Evolutionary conservation across 2,113 vertebrate genomes (phyloP).

Genomic region (Istiophorus platypterus): DNA sequence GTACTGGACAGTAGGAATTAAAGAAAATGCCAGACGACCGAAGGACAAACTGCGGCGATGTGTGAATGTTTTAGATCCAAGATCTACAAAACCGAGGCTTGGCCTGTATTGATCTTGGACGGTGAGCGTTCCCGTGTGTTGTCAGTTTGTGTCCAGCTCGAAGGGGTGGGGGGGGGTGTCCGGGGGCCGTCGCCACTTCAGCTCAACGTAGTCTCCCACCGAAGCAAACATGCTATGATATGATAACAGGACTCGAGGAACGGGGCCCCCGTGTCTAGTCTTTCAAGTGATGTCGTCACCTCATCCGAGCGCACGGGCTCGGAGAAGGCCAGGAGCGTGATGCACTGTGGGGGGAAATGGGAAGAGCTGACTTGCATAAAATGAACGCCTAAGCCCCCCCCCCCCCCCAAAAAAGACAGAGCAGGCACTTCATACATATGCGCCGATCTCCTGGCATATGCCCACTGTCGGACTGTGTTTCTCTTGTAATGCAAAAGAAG

Average conservation of each 20-base stretch:
- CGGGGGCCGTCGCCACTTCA: conserved; percentile 34
- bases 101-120: conserved; percentile 9
- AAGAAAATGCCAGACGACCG: background rate
- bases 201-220: background rate
- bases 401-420: conserved; percentile 54
- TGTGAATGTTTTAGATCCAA: background rate
- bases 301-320: conserved; percentile 29
- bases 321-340: conserved; percentile 1
- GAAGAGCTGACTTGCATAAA: conserved; percentile 65
- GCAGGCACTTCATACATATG: conserved; percentile 25
- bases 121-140: conserved; percentile 2
- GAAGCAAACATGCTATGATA: conserved; percentile 36
- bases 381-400: conserved; percentile 52
- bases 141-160: conserved; percentile 38
- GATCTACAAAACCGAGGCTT: background rate
- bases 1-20: background rate
- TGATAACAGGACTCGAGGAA: conserved; percentile 24
- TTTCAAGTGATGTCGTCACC: conserved; percentile 55
- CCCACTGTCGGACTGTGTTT: conserved; percentile 31
- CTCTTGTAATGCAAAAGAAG: conserved; percentile 22
- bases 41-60: background rate
- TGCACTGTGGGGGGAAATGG: conserved; percentile 32
- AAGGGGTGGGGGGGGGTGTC: too few species aligned
- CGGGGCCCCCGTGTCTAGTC: conserved; percentile 28
- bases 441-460: conserved; percentile 33